Percentiles rank a stretch among this genome's conserved stretches.
These are phyloP conservation scores for Seira sanloemensis DNA, from an alignment of 2,888 invertebrate genomes.

Conservation along the genomic window DNA sequence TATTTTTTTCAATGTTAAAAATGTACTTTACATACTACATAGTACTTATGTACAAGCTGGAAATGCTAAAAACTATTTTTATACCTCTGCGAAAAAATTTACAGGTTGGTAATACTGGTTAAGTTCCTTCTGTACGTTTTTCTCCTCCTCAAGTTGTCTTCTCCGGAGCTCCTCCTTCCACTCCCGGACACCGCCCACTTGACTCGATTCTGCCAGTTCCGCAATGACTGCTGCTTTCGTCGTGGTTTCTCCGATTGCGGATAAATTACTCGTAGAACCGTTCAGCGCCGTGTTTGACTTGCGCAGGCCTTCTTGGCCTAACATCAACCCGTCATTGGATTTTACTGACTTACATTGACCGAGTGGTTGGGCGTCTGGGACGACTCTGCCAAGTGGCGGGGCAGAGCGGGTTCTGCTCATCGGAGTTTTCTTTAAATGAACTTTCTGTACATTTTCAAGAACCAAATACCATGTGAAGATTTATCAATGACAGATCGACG, in stretches of 20 bases:
- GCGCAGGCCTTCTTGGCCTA: slow-evolving; percentile 57
- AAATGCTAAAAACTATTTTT: slow-evolving; percentile 70
- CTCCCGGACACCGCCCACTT: slow-evolving; percentile 95
- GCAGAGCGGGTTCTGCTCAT: slow-evolving; percentile 72
- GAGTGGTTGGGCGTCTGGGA: slow-evolving; percentile 61
- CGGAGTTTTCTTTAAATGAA: slow-evolving; percentile 72
- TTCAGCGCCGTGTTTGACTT: slow-evolving; percentile 59
- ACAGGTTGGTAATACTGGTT: slow-evolving; percentile 89
- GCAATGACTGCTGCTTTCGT: slow-evolving; percentile 81
- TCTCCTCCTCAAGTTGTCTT: slow-evolving; percentile 90
- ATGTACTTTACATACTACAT: not conserved
- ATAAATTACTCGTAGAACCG: slow-evolving; percentile 53
- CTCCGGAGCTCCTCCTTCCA: slow-evolving; percentile 86
- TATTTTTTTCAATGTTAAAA: too few species aligned
- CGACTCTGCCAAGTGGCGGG: slow-evolving; percentile 70
- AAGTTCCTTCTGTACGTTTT: slow-evolving; percentile 89
- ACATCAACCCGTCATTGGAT: slow-evolving; percentile 41
- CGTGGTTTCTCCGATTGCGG: slow-evolving; percentile 46
- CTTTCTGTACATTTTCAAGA: slow-evolving; percentile 65
- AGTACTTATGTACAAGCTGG: not conserved
- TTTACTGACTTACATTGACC: slow-evolving; percentile 39
- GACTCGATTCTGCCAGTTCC: slow-evolving; percentile 93
- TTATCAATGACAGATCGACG: not conserved
- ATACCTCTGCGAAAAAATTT: slow-evolving; percentile 93
- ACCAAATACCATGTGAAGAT: not conserved